These are phyloP conservation scores for Esperia sulphurella DNA, from an alignment of 2,888 invertebrate species.

Conservation along the genomic window DNA sequence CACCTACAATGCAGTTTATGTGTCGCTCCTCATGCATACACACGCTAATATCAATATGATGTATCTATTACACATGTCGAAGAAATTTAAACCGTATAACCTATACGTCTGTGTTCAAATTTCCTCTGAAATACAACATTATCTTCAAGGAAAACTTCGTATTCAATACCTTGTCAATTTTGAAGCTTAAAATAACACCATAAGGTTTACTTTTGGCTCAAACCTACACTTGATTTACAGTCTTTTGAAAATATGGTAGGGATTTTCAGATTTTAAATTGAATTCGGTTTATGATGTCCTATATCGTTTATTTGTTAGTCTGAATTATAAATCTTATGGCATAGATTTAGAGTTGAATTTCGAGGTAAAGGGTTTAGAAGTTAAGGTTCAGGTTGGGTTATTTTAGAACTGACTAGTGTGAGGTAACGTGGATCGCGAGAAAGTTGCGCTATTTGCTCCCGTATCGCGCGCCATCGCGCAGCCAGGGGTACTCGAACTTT, in stretches of 20 bases:
- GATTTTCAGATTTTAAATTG: slow-evolving; percentile 57
- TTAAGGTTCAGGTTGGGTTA: slow-evolving; percentile 23
- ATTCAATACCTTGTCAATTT: background rate
- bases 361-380: slow-evolving; percentile 6
- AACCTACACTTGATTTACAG: slow-evolving; percentile 7
- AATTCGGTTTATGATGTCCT: slow-evolving; percentile 26
- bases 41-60: slow-evolving; percentile 51
- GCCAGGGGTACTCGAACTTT: slow-evolving; percentile 42
- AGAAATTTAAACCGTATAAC: slow-evolving; percentile 44
- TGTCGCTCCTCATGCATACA: slow-evolving; percentile 63
- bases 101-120: slow-evolving; percentile 30
- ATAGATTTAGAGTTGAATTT: slow-evolving; percentile 26
- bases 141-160: slow-evolving; percentile 29
- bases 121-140: slow-evolving; percentile 33
- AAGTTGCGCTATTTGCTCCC: slow-evolving; percentile 77
- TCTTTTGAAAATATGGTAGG: slow-evolving; percentile 35
- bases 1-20: slow-evolving; percentile 66
- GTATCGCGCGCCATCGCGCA: slow-evolving; percentile 73
- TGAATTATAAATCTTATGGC: background rate
- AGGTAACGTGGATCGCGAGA: slow-evolving; percentile 70
- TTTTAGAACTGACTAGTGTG: slow-evolving; percentile 57
- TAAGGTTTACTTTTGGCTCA: slow-evolving; percentile 27
- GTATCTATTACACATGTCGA: slow-evolving; percentile 26
- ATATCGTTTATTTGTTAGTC: slow-evolving; percentile 11
- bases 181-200: background rate